A percentile compares a stretch with the other conserved stretches of the same genome.
Conservation (phyloP, 2,113 vertebrate species). For the Misgurnus mizolepis region DNA sequence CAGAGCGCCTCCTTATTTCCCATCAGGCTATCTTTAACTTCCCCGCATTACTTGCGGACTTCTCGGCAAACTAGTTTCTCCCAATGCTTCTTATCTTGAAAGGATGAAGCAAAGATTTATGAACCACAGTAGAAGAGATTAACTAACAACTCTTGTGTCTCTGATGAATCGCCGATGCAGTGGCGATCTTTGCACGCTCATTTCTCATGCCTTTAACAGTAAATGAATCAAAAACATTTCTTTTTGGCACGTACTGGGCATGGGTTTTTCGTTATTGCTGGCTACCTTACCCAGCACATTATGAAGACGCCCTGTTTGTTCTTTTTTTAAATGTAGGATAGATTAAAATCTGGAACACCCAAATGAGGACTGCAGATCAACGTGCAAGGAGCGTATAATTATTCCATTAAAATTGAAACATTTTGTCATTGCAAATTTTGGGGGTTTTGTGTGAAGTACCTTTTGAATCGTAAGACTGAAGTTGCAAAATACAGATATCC, state of each 20-base stretch:
- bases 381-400: no score
- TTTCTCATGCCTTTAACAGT: not conserved
- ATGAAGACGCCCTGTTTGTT: not conserved
- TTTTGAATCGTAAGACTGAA: no score
- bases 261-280: not conserved
- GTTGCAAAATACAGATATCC: no score
- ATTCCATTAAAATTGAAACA: no score
- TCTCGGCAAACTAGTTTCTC: not conserved
- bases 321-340: not conserved
- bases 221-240: not conserved
- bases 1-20: not conserved
- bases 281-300: not conserved
- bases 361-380: no score
- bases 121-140: not conserved
- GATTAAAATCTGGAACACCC: no score
- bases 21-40: constrained; percentile 1
- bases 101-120: not conserved
- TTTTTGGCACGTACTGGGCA: not conserved
- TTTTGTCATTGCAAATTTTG: no score
- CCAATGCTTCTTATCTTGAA: not conserved
- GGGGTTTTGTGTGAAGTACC: no score
- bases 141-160: not conserved
- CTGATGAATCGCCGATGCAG: not conserved
- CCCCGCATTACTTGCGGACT: not conserved
- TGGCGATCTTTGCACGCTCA: not conserved